phyloP scores from a whole-genome alignment of 2,797 vertebrate genomes.

The Danio aesculapii region DNA sequence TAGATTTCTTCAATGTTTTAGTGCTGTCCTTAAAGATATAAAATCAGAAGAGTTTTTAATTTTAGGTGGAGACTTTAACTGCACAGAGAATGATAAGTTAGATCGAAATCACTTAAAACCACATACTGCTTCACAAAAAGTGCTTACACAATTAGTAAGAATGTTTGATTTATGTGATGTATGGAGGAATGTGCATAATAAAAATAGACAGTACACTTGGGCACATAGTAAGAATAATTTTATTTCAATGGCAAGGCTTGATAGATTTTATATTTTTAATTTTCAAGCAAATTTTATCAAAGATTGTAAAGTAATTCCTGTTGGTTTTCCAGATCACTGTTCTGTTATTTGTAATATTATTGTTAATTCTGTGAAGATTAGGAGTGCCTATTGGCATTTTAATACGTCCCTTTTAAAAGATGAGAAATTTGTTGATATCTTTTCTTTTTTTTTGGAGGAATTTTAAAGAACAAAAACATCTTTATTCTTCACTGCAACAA shows the following conservation, averaged over 20 bases:
- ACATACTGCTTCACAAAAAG: neutral
- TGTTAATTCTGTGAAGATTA: slow-evolving; percentile 1
- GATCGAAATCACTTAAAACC: neutral
- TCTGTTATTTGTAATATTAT: neutral
- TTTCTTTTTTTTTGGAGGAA: neutral
- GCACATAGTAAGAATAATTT: neutral
- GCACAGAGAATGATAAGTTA: neutral
- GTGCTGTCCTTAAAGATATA: no score
- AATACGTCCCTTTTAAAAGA: slow-evolving; percentile 1
- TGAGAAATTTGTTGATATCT: neutral
- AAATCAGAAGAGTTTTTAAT: neutral
- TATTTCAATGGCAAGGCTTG: neutral
- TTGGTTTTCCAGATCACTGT: neutral
- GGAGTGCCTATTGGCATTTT: no score
- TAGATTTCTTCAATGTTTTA: no score
- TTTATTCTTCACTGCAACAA: slow-evolving; percentile 8
- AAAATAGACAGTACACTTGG: neutral
- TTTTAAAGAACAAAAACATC: neutral
- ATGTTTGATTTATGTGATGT: neutral
- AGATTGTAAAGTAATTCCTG: neutral
- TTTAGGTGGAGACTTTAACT: no score
- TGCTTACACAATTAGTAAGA: no score
- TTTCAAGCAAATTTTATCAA: neutral
- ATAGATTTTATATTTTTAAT: slow-evolving; percentile 23
- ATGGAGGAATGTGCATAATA: neutral